Evolutionary conservation across 53 echinoderm and acorn worm species (phyloP), one percentile per base, ranked within the genome.

Genomic region (Actinopyga echinites): DNA sequence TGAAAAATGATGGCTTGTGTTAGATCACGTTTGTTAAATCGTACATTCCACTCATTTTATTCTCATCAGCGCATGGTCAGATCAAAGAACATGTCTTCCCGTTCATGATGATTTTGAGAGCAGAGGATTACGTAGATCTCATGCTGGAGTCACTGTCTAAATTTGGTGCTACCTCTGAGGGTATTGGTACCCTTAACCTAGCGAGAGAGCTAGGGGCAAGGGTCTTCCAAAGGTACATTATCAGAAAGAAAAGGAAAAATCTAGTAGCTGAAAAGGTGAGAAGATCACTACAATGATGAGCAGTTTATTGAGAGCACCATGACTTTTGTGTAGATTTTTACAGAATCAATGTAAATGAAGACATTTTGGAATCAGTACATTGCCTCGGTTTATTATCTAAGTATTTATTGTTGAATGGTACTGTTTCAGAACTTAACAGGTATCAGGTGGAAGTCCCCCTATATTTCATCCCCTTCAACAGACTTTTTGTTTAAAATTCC

Each of bases 251-350:
- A 79, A 85, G 92, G 19, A 86, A 90, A 88, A 90, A 44, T n/a
- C 92, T 92, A 11, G 88, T 90, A 1, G 89, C 90, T 8, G 89
- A 99, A 19, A 95, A 95, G 91, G 97, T 94, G 66, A 75, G 20
- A 19, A 21, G 37, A 32, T 23, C 34, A 10, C 17, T 15, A 6
- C 17, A 15, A 3, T 49, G 49, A 49, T 49, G 7, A 15, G 17
- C 17, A 49, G 49, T 17, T 49, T 0, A 49, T 49, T 2, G 17
- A 49, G 13, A 15, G 15, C 3, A 3, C 49, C 49, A 49, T 49
- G 15, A 49, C 2, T 49, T 49, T 49, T 15, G 17, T 49, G 7
- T 3, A 49, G 2, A 49, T 0, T 3, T 49, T 49, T 17, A 15
- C 49, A 49, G 17, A 17, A 49, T n/a, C 49, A 15, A 5, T 37